Evolutionary conservation across 2,797 vertebrate species (phyloP).

Genomic region (Esox masquinongy): DNA sequence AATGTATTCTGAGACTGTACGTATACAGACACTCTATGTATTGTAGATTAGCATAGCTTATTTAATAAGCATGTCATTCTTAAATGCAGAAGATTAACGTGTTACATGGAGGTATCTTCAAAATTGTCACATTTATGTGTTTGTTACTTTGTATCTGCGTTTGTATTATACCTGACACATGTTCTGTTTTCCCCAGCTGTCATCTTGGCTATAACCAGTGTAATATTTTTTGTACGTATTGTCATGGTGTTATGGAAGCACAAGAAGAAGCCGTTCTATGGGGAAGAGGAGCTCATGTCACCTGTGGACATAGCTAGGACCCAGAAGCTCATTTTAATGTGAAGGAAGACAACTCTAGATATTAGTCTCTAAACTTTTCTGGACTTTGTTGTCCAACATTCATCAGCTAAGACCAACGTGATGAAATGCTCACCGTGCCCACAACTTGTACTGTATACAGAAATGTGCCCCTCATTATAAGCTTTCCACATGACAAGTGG

Average conservation of each 20-base stretch:
- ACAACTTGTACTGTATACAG: not conserved
- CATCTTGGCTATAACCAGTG: slow-evolving; percentile 47
- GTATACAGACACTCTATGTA: not conserved
- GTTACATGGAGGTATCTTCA: not conserved
- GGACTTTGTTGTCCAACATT: not conserved
- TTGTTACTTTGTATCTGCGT: not conserved
- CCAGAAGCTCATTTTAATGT: slow-evolving; percentile 56
- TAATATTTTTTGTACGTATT: slow-evolving; percentile 45
- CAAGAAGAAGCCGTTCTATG: slow-evolving; percentile 58
- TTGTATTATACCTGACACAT: not conserved
- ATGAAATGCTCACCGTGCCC: not conserved
- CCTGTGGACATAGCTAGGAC: slow-evolving; percentile 64
- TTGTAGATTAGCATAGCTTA: not conserved
- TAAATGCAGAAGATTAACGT: not conserved
- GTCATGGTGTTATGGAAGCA: slow-evolving; percentile 61
- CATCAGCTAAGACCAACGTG: not conserved
- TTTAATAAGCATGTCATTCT: not conserved
- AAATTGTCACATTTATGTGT: not conserved
- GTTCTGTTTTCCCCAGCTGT: slow-evolving; percentile 41
- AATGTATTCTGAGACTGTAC: not conserved
- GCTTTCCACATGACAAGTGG: not conserved
- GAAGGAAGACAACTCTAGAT: slow-evolving; percentile 7
- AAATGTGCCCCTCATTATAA: not conserved
- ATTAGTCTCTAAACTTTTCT: not conserved
- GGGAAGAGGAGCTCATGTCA: slow-evolving; percentile 37